phyloP scores from a whole-genome alignment of 2,888 invertebrate genomes.

The Alentia gelatinosa region DNA sequence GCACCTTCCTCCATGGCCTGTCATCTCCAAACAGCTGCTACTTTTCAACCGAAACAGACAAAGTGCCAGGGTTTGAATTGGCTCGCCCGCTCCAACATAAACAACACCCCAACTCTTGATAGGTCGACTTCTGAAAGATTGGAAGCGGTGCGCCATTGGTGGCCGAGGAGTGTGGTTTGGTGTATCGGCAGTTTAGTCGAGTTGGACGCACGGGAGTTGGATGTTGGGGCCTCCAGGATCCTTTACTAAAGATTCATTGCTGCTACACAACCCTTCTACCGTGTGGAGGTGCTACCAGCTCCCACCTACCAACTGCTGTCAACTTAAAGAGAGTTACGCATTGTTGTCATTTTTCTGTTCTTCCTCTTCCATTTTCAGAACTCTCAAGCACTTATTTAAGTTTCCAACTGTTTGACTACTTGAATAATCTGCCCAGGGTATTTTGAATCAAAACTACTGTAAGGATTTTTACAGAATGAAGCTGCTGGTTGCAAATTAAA shows the following conservation, averaged over 20 bases:
- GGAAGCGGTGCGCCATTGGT: background rate
- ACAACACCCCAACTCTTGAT: constrained; percentile 36
- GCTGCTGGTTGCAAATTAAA: too few species aligned
- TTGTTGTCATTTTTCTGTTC: too few species aligned
- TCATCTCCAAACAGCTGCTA: constrained; percentile 43
- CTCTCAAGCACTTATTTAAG: too few species aligned
- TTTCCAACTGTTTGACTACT: too few species aligned
- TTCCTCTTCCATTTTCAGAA: too few species aligned
- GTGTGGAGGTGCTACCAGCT: background rate
- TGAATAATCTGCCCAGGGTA: too few species aligned
- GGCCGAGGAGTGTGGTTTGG: background rate
- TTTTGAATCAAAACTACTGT: too few species aligned
- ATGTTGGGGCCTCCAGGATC: background rate
- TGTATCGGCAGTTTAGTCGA: background rate
- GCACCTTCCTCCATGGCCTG: background rate
- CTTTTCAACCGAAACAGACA: constrained; percentile 36
- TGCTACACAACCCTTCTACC: background rate
- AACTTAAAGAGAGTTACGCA: too few species aligned
- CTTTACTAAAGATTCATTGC: background rate
- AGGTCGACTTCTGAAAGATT: constrained; percentile 33
- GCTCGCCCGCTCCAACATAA: constrained; percentile 10
- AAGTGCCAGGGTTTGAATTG: constrained; percentile 42
- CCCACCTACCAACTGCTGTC: background rate
- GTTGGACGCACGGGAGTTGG: background rate
- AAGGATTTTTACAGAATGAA: too few species aligned